A percentile compares a stretch with the other conserved stretches of the same genome.
Conservation (phyloP, 2,888 invertebrate species). For the Pseudococcus jackbeardsleyi region DNA sequence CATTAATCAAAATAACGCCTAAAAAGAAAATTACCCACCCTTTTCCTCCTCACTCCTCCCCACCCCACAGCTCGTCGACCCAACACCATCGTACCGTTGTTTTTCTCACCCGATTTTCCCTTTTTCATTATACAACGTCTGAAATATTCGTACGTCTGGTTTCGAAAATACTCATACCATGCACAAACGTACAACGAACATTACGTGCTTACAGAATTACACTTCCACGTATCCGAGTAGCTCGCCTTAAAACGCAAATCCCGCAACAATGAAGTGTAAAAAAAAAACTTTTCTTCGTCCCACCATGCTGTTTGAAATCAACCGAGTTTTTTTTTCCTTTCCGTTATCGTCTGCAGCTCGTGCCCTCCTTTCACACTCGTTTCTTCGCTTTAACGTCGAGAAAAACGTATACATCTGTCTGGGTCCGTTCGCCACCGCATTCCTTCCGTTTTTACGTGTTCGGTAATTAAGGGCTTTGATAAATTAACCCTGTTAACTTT, state of each 20-base stretch:
- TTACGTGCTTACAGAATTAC: background rate
- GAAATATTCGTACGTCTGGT: background rate
- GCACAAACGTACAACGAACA: background rate
- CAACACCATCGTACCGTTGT: background rate
- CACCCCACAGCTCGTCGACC: background rate
- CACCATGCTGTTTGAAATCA: background rate
- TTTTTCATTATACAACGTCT: background rate
- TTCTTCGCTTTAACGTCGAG: background rate
- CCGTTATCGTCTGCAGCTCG: background rate
- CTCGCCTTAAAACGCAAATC: conserved; percentile 6
- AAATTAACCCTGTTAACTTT: conserved; percentile 37
- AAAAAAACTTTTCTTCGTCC: background rate
- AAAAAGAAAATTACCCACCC: background rate
- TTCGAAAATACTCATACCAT: background rate
- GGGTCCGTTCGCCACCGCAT: background rate
- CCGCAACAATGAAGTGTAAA: conserved; percentile 47
- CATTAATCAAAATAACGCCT: conserved; percentile 41
- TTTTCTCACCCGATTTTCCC: background rate
- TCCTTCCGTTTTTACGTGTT: background rate
- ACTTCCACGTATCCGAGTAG: background rate
- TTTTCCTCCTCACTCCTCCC: background rate
- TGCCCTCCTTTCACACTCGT: background rate
- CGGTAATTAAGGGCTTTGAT: conserved; percentile 46
- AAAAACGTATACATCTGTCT: background rate
- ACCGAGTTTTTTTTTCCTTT: background rate